Evolutionary conservation across 2,888 invertebrate species (phyloP), one percentile per base, ranked within the genome.

Genomic region (Didymodactylos carnosus): DNA sequence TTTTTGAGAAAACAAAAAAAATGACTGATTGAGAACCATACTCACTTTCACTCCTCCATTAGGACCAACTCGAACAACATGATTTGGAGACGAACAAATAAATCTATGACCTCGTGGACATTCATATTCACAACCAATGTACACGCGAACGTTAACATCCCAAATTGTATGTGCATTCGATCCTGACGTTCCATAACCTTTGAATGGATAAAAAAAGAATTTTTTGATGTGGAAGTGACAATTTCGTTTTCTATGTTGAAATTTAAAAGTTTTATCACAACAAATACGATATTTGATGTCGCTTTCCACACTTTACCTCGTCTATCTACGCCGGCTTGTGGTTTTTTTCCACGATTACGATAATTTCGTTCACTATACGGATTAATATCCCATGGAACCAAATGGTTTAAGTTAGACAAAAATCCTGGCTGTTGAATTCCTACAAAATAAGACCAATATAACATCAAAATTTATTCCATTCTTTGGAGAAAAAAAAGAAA

Each of bases 51-150:
- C 71, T 5, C 14, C 13, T 35, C 74, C 74, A 46, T 71, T 74
- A 16, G 25, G 40, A 11, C 23, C 71, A n/a, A 74, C 27, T 35
- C 69, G 46, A 43, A 74, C 53, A n/a, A 62, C 25, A 53, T 71
- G 53, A 46, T 74, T 71, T 8, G 74, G 74, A 14, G 89, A 88
- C 41, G 91, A 89, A 84, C 91, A 88, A 88, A 94, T 92, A 82
- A 92, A 92, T 73, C 93, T 87, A 83, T 98, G 95, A n/a, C 97
- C 97, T n/a, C 91, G 84, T 0, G 91, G 90, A 83, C 97, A 98
- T 84, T 98, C 97, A 83, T 95, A 97, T 82, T 98, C 97, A 79
- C 91, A 89, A 0, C 97, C 97, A 75, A 97, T 88, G 77, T 79
- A 83, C 25, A 80, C 79, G 40, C 62, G 70, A 62, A 71, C 29